Conservation (phyloP, 2,888 invertebrate species). For the Eupithecia tripunctaria region DNA sequence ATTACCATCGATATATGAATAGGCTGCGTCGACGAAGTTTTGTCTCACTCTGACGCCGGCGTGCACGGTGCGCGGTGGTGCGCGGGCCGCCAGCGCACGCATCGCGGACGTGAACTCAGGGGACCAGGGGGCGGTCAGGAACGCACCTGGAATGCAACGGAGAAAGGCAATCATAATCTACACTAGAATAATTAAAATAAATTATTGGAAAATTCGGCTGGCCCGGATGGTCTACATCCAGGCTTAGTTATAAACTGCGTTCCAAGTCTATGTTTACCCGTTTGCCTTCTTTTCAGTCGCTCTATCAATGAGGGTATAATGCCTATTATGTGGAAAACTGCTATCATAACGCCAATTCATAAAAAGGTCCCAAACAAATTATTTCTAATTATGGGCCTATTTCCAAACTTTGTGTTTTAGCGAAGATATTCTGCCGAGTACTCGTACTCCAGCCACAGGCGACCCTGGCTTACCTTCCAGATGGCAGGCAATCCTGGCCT, state of each 20-base stretch:
- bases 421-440: no score
- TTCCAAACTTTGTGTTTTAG: no score
- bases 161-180: neutral
- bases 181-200: neutral
- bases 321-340: no score
- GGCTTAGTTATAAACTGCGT: no score
- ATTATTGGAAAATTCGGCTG: no score
- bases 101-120: neutral
- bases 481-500: neutral
- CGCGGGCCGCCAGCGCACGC: neutral
- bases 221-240: no score
- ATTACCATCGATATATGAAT: neutral
- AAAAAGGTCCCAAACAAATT: no score
- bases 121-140: constrained; percentile 1
- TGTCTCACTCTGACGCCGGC: neutral
- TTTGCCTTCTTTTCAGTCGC: no score
- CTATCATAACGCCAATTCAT: no score
- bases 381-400: no score
- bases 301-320: no score
- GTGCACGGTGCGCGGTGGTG: neutral
- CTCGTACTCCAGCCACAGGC: neutral
- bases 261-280: no score
- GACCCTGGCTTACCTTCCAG: neutral
- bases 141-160: neutral
- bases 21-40: neutral